phyloP scores from a whole-genome alignment of 2,888 invertebrate genomes.

The Eupsilia transversa region DNA sequence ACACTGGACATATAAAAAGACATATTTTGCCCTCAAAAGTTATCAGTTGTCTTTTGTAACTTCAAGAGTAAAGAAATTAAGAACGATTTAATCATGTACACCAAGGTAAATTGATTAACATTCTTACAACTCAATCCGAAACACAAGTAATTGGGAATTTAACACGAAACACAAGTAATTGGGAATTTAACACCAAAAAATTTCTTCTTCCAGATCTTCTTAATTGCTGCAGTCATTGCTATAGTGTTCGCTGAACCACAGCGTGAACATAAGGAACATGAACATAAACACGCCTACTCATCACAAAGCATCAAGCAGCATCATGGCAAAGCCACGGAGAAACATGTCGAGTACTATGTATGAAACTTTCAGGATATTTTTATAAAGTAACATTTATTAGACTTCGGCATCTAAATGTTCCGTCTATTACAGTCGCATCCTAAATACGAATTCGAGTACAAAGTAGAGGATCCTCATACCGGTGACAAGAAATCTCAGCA shows the following conservation, averaged over 20 bases:
- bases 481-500: slow-evolving; percentile 88
- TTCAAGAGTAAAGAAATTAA: slow-evolving; percentile 26
- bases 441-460: slow-evolving; percentile 86
- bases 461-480: slow-evolving; percentile 87
- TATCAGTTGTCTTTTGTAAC: slow-evolving; percentile 43
- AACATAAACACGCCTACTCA: slow-evolving; percentile 70
- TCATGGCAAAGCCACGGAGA: slow-evolving; percentile 69
- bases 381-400: background rate
- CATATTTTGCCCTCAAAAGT: slow-evolving; percentile 20
- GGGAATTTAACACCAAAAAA: background rate
- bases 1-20: slow-evolving; percentile 43
- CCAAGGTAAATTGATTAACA: slow-evolving; percentile 24
- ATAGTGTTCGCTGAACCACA: slow-evolving; percentile 57
- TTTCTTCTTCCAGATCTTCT: slow-evolving; percentile 57
- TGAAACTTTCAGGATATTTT: background rate
- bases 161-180: background rate
- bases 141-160: no score
- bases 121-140: background rate
- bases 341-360: slow-evolving; percentile 50
- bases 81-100: slow-evolving; percentile 35
- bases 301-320: slow-evolving; percentile 74
- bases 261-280: slow-evolving; percentile 62
- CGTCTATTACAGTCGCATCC: slow-evolving; percentile 74
- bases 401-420: slow-evolving; percentile 1
- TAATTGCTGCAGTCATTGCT: slow-evolving; percentile 60